These are phyloP conservation scores for Centropristis striata DNA, from an alignment of 2,113 vertebrate genomes.

Conservation along the genomic window DNA sequence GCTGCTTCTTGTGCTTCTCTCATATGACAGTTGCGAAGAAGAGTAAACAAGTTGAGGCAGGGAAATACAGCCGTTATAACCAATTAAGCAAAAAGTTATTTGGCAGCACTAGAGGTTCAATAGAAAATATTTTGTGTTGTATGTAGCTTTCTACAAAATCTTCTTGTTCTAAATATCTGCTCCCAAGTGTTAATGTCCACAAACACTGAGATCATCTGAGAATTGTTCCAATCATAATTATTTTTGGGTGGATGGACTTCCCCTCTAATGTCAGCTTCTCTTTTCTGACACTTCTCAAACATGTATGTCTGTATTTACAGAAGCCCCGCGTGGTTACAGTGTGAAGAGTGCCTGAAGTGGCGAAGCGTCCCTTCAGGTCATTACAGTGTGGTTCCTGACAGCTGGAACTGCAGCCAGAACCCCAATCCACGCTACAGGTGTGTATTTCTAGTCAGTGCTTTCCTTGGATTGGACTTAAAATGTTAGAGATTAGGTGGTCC, in stretches of 20 bases:
- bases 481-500: neutral
- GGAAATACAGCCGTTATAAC: neutral
- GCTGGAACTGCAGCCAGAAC: conserved; percentile 86
- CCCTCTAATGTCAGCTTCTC: neutral
- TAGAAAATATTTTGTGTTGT: neutral
- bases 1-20: neutral
- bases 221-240: neutral
- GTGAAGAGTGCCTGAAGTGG: conserved; percentile 90
- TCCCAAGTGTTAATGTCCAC: neutral
- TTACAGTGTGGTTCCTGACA: conserved; percentile 80
- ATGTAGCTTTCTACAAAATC: too few species aligned
- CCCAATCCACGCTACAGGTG: conserved; percentile 84
- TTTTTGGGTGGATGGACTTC: neutral
- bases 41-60: conserved; percentile 2
- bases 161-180: too few species aligned
- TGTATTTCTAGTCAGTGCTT: neutral
- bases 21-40: neutral
- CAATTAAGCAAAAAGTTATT: neutral
- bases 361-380: conserved; percentile 79
- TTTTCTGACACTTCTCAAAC: neutral
- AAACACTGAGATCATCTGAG: neutral
- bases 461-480: neutral
- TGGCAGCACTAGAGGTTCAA: neutral
- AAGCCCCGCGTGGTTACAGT: conserved; percentile 84
- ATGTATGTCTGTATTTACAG: conserved; percentile 54